Evolutionary conservation across 1,140 invertebrate species (phyloP).

Genomic region (Camponotus pennsylvanicus): DNA sequence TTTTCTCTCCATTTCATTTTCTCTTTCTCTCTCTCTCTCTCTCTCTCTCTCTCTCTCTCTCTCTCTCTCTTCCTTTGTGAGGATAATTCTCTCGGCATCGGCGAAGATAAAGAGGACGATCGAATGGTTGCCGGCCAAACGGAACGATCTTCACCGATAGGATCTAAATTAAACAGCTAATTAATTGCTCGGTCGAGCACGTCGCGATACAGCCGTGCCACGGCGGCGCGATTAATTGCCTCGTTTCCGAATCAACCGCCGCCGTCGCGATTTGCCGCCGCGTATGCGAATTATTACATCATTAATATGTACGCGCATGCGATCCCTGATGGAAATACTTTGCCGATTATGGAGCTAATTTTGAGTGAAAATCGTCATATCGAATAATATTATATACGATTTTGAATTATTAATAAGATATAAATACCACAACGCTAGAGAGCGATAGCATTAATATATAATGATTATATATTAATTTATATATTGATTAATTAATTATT

Average conservation of each 20-base stretch:
- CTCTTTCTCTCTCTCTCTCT: background rate
- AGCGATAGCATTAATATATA: background rate
- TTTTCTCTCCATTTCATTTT: background rate
- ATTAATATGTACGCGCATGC: slow-evolving; percentile 61
- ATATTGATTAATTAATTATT: slow-evolving; percentile 6
- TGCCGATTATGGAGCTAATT: slow-evolving; percentile 16
- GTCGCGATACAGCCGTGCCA: slow-evolving; percentile 59
- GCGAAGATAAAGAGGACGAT: slow-evolving; percentile 54
- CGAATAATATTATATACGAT: slow-evolving; percentile 8
- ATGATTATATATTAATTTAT: background rate
- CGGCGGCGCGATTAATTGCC: slow-evolving; percentile 74
- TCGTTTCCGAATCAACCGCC: slow-evolving; percentile 68
- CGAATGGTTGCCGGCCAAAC: slow-evolving; percentile 21
- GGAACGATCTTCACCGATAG: slow-evolving; percentile 71
- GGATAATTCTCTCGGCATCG: slow-evolving; percentile 27
- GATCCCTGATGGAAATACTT: slow-evolving; percentile 55
- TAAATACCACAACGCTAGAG: background rate
- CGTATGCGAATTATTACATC: slow-evolving; percentile 71
- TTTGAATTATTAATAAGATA: background rate
- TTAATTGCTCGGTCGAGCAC: slow-evolving; percentile 75
- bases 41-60: background rate
- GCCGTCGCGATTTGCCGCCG: slow-evolving; percentile 51
- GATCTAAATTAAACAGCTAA: slow-evolving; percentile 81
- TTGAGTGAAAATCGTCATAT: slow-evolving; percentile 28
- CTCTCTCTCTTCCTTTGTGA: background rate